Evolutionary conservation across 2,797 vertebrate species (phyloP).

Genomic region (Nannoperca australis): DNA sequence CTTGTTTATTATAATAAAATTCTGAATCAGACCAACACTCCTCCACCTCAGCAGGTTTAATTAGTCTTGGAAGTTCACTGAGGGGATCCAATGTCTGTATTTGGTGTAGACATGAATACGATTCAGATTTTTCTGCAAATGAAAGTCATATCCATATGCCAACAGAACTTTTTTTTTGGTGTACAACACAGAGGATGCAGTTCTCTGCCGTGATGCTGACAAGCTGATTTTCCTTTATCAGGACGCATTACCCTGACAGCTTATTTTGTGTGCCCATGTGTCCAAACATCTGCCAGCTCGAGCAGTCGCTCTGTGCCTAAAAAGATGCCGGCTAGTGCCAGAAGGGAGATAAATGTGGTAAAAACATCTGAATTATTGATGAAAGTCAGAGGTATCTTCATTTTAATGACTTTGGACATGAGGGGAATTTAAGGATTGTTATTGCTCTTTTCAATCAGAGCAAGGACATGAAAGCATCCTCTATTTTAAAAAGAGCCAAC

Average conservation of each 20-base stretch:
- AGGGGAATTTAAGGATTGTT: slow-evolving; percentile 57
- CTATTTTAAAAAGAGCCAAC: slow-evolving; percentile 46
- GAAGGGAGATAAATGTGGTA: slow-evolving; percentile 61
- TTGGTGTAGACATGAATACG: slow-evolving; percentile 3
- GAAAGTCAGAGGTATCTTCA: slow-evolving; percentile 69
- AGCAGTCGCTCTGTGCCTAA: slow-evolving; percentile 65
- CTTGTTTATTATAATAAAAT: slow-evolving; percentile 37
- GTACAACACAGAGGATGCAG: slow-evolving; percentile 34
- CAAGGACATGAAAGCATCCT: slow-evolving; percentile 48
- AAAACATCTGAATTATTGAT: slow-evolving; percentile 76
- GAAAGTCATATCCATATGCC: not conserved
- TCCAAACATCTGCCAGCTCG: slow-evolving; percentile 78
- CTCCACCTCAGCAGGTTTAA: slow-evolving; percentile 31
- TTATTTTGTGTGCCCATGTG: slow-evolving; percentile 74
- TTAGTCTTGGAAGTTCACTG: slow-evolving; percentile 34
- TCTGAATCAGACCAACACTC: slow-evolving; percentile 19
- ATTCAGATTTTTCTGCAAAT: not conserved
- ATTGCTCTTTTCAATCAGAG: slow-evolving; percentile 63
- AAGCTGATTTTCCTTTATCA: slow-evolving; percentile 62
- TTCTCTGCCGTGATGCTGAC: slow-evolving; percentile 53
- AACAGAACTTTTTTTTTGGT: not conserved
- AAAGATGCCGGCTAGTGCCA: slow-evolving; percentile 66
- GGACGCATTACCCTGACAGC: slow-evolving; percentile 59
- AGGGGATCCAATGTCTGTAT: slow-evolving; percentile 33
- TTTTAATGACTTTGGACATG: slow-evolving; percentile 73